Evolutionary conservation across 2,888 invertebrate species (phyloP).

Genomic region (Epinotia brunnichana): DNA sequence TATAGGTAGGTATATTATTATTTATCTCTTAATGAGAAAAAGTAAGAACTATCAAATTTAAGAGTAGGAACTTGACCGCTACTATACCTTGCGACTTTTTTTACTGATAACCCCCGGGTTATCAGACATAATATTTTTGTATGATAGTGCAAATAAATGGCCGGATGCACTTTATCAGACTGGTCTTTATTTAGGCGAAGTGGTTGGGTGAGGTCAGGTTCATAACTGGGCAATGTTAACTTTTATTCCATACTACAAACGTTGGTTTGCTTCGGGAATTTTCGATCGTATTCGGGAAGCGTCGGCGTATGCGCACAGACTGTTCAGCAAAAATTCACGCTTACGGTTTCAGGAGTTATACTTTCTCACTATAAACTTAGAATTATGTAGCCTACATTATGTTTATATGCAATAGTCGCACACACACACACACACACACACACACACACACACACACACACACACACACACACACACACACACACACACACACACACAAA

Average conservation of each 20-base stretch:
- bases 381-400: not conserved
- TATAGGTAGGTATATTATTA: not conserved
- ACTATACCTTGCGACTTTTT: conserved; percentile 31
- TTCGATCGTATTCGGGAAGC: not conserved
- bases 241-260: not conserved
- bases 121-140: conserved; percentile 33
- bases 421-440: no score
- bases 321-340: not conserved
- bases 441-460: no score
- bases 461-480: no score
- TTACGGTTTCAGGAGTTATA: not conserved
- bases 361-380: no score
- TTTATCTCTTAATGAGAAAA: not conserved
- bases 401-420: not conserved
- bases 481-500: no score
- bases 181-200: conserved; percentile 36
- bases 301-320: not conserved
- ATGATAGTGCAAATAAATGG: conserved; percentile 39
- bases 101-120: conserved; percentile 31
- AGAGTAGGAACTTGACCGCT: conserved; percentile 26
- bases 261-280: not conserved
- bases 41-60: conserved; percentile 12
- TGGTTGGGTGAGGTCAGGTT: conserved; percentile 41
- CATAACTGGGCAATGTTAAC: not conserved
- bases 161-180: conserved; percentile 42